Percentiles rank a stretch among this genome's conserved stretches.
Evolutionary conservation across 2,113 vertebrate genomes (phyloP).

Genomic region (Prinia subflava): DNA sequence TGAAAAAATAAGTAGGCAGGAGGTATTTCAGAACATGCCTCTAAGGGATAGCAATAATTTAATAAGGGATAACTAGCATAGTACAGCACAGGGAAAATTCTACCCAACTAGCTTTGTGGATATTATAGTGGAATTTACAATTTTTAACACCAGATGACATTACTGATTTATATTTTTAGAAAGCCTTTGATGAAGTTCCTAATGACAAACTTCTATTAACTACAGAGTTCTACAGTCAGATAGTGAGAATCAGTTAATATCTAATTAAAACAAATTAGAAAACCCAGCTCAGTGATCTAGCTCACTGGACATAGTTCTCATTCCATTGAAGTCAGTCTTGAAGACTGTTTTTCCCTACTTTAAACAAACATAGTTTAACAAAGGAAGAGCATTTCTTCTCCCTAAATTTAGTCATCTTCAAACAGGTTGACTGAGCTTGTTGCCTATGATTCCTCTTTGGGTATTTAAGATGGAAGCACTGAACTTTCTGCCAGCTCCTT

Average conservation of each 20-base stretch:
- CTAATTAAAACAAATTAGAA: not conserved
- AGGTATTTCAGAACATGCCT: constrained; percentile 51
- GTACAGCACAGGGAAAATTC: constrained; percentile 3
- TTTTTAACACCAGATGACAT: constrained; percentile 58
- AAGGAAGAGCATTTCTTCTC: not conserved
- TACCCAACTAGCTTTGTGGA: constrained; percentile 31
- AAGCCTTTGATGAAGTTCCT: constrained; percentile 66
- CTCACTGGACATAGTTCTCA: not conserved
- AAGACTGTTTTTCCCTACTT: not conserved
- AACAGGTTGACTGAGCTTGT: not conserved
- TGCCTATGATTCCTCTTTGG: not conserved
- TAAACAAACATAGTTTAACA: not conserved
- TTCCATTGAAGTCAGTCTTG: not conserved
- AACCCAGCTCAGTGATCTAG: not conserved
- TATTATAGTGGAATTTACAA: constrained; percentile 43
- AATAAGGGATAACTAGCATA: constrained; percentile 49
- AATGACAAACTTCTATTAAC: constrained; percentile 48
- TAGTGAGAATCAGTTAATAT: not conserved
- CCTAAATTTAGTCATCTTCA: not conserved
- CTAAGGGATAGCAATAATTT: constrained; percentile 62
- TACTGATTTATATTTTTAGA: constrained; percentile 67
- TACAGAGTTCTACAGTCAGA: not conserved
- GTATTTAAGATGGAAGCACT: not conserved
- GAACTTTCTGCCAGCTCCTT: not conserved
- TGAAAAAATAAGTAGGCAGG: constrained; percentile 22